Evolutionary conservation across 1,140 invertebrate genomes (phyloP).

Genomic region (Ips typographus): DNA sequence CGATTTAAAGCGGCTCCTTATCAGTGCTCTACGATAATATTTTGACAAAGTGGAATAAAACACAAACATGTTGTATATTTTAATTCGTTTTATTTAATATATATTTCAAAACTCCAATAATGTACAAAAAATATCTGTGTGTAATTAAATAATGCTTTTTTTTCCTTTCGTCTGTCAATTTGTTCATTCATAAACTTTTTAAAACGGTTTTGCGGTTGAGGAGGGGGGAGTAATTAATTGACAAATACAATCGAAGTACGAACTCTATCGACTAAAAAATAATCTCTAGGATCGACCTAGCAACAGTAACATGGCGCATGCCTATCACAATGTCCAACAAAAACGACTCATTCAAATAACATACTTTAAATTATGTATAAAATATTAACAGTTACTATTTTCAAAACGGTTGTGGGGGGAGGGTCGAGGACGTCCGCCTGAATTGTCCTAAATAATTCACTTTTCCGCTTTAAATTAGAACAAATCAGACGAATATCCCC

Average conservation of each 20-base stretch:
- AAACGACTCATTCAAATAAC: conserved; percentile 53
- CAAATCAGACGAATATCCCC: background rate
- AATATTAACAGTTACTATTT: conserved; percentile 55
- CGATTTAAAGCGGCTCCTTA: too few relatives aligned
- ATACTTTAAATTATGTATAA: conserved; percentile 55
- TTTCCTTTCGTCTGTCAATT: conserved; percentile 52
- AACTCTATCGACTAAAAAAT: conserved; percentile 52
- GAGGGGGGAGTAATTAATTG: conserved; percentile 45
- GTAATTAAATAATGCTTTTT: conserved; percentile 55
- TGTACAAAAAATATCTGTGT: conserved; percentile 59
- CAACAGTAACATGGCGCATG: conserved; percentile 54
- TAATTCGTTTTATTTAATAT: conserved; percentile 51
- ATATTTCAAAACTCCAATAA: conserved; percentile 59
- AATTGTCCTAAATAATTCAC: conserved; percentile 18
- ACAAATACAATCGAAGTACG: conserved; percentile 53
- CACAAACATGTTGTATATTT: background rate
- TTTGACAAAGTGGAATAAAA: background rate
- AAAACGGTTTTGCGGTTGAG: conserved; percentile 41
- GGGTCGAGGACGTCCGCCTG: conserved; percentile 42
- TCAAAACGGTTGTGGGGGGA: conserved; percentile 49
- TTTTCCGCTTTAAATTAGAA: background rate
- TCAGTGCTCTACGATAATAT: too few relatives aligned
- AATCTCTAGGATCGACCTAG: conserved; percentile 52
- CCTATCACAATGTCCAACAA: conserved; percentile 55
- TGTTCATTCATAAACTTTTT: conserved; percentile 47